phyloP scores from a whole-genome alignment of 2,113 vertebrate species.

The Crotalus viridis region DNA sequence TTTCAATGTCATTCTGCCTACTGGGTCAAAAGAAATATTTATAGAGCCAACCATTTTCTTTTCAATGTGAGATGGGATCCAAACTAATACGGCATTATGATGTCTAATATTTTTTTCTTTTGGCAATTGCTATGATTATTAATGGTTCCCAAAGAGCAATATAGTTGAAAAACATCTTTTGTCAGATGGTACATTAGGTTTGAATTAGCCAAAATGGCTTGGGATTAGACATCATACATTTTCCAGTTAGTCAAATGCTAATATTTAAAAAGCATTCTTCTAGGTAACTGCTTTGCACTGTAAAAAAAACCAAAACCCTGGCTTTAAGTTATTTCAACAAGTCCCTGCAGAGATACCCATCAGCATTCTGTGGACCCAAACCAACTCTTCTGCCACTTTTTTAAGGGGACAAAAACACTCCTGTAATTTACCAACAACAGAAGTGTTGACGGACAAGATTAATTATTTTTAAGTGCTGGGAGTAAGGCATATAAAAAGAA shows the following conservation, averaged over 20 bases:
- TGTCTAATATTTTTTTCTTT: constrained; percentile 15
- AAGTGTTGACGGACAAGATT: constrained; percentile 33
- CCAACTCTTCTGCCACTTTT: neutral
- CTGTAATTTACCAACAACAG: neutral
- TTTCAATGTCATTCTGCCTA: neutral
- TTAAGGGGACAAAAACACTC: neutral
- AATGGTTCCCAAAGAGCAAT: constrained; percentile 35
- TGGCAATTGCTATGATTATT: constrained; percentile 16
- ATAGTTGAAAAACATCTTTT: constrained; percentile 34
- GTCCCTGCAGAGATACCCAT: neutral
- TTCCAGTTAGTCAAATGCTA: constrained; percentile 42
- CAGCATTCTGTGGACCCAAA: accelerated
- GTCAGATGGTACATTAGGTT: neutral
- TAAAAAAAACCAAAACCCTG: neutral
- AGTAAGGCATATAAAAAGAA: constrained; percentile 27
- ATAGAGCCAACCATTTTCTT: neutral
- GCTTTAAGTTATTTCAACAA: accelerated
- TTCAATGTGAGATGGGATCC: constrained; percentile 5
- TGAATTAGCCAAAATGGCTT: neutral
- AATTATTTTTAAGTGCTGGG: constrained; percentile 46
- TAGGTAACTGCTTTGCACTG: accelerated
- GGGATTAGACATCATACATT: constrained; percentile 52
- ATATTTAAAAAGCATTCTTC: constrained; percentile 16
- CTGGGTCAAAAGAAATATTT: neutral
- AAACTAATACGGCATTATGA: constrained; percentile 40